phyloP scores from a whole-genome alignment of 2,797 vertebrate genomes.

The Rhynchonycteris naso region DNA sequence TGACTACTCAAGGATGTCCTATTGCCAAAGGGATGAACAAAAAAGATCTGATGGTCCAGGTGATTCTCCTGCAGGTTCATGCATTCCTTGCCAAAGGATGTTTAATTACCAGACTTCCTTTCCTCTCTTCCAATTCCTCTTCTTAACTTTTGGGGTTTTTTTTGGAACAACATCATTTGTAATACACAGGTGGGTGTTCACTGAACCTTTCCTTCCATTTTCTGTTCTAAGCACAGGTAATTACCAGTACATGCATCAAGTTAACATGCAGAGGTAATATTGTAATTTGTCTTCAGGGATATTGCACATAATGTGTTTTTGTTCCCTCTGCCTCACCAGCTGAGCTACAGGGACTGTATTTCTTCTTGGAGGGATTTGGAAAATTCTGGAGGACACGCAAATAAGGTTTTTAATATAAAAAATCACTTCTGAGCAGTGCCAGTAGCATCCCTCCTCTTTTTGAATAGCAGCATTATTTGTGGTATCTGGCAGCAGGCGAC shows the following conservation, averaged over 20 bases:
- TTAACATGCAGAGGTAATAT: conserved; percentile 63
- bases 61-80: rapidly evolving
- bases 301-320: conserved; percentile 67
- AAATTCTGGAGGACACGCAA: conserved; percentile 57
- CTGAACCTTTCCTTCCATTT: conserved; percentile 57
- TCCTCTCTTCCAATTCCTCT: background rate
- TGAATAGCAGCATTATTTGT: conserved; percentile 63
- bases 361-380: conserved; percentile 38
- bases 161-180: conserved; percentile 64
- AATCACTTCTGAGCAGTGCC: background rate
- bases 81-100: background rate
- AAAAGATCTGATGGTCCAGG: background rate
- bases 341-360: conserved; percentile 41
- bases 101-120: background rate
- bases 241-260: conserved; percentile 37
- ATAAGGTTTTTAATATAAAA: conserved; percentile 62
- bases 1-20: no score
- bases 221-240: conserved; percentile 69
- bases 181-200: conserved; percentile 38
- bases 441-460: background rate
- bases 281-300: conserved; percentile 63
- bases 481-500: conserved; percentile 7
- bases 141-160: conserved; percentile 44
- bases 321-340: conserved; percentile 48
- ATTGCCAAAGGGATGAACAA: background rate